phyloP scores from a whole-genome alignment of 2,113 vertebrate species.

The Oncorhynchus kisutch region DNA sequence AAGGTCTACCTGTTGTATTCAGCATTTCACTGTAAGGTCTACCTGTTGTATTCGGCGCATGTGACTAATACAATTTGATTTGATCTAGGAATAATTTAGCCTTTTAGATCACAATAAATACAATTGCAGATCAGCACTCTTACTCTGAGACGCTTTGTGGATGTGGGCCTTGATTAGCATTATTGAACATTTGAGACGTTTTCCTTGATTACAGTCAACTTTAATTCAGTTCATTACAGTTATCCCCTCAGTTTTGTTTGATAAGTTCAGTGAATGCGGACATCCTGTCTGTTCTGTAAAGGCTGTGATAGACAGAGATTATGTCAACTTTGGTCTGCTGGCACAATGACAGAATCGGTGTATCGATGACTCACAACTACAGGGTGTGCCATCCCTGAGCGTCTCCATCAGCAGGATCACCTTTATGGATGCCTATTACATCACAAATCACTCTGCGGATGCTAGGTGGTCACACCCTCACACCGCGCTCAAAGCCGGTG shows the following conservation, averaged over 20 bases:
- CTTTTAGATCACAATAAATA: no score
- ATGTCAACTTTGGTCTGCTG: slow-evolving; percentile 66
- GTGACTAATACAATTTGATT: no score
- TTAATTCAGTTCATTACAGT: slow-evolving; percentile 24
- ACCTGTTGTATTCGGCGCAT: no score
- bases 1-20: no score
- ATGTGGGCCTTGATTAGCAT: background rate
- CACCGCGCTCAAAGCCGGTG: slow-evolving; percentile 27
- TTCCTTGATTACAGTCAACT: slow-evolving; percentile 7
- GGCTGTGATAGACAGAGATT: slow-evolving; percentile 64
- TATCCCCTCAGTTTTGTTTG: slow-evolving; percentile 47
- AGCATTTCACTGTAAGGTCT: no score
- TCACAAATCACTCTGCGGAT: slow-evolving; percentile 20
- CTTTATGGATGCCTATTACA: slow-evolving; percentile 48
- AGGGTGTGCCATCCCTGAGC: slow-evolving; percentile 51
- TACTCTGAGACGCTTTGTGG: no score
- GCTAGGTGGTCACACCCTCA: slow-evolving; percentile 55
- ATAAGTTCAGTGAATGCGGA: slow-evolving; percentile 57
- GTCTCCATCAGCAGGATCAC: slow-evolving; percentile 60
- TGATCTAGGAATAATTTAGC: no score
- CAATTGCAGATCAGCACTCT: no score
- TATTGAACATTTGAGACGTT: slow-evolving; percentile 30
- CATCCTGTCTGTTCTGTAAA: slow-evolving; percentile 60
- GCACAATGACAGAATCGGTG: slow-evolving; percentile 60
- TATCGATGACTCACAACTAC: slow-evolving; percentile 66